Evolutionary conservation across 2,113 vertebrate genomes (phyloP), one percentile per base, ranked within the genome.

Genomic region (Semicossyphus pulcher): DNA sequence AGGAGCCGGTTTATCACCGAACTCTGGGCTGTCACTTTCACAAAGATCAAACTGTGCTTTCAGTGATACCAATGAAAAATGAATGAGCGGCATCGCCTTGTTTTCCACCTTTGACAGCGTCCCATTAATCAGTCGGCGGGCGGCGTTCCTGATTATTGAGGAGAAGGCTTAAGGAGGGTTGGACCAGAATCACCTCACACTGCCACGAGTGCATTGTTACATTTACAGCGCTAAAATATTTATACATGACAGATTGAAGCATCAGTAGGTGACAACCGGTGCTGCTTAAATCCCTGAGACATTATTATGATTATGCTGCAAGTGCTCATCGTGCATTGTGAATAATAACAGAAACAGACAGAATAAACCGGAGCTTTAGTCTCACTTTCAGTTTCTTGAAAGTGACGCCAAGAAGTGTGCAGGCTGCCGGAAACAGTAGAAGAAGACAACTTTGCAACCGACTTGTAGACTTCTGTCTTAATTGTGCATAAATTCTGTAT

Each of bases 91-190:
- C 47, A 23, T 53, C 18, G 64, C 61, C 62, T 79, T 76, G 74
- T 79, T 77, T 83, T 83, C 78, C 67, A 44, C 54, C 39, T 36
- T 39, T 83, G 79, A 81, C 81, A 69, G 72, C 41, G 6, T 16
- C 81, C 72, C 88, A 90, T 84, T 72, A 87, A 89, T 92, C 84
- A 88, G 52, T 81, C 63, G 26, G 32, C 20, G 11, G 75, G 56
- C 15, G 14, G 45, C 29, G 4, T 51, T 26, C 51, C 37, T 64
- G 70, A 75, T 66, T 83, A 73, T 51, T 72, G 20, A 31, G 59
- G 39, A 23, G 16, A 44, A n/a, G n/a, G n/a, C 51, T 39, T n/a
- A 62, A 26, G 31, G 45, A 58, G 52, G 56, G 36, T 15, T 73
- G 45, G 29, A 58, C 16, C 18, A 44, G 20, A 63, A 63, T 69